Base-by-base conservation (phyloP, 2,797 vertebrate species). In the Heliangelus exortis region DNA sequence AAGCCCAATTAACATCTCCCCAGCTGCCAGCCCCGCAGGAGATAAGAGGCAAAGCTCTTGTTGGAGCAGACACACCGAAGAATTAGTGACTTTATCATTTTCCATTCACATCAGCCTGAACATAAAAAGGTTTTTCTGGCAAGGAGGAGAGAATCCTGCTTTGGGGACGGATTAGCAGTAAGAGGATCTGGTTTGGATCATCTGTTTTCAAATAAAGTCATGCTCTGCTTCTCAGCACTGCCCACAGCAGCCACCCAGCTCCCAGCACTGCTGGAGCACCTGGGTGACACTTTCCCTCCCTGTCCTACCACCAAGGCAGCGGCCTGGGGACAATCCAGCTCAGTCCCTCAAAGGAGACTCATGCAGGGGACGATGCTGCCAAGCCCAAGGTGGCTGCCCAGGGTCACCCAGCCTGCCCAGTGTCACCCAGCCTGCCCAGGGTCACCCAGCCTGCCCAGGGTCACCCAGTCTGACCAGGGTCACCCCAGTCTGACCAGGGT, bases 21-120 rank as follows among this genome's bases (percentile, higher is more conserved):
- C 10, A 45, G 86, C 93, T 81, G 91, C 91, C 74, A 87, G 94
- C 90, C 91, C 85, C 45, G 74, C 78, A 15, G 10, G 31, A 86
- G 86, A 91, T 90, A 86, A 93, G 74, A 82, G 83, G 12, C 67
- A 39, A 67, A 78, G 59, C 90, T 88, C 95, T 86, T 67, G 80
- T 90, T 84, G 1, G 9, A 84, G 69, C 88, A 92, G 88, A 22
- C 53, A 48, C 54, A 25, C 74, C 0, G 59, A 87, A 92, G 84
- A 95, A 91, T 95, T 91, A 94, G 84, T 19, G 93, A 82, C 55
- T 95, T 95, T 95, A 91, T 63, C 91, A 47, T 87, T 80, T 51
- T 22, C 90, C 36, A 4, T 74, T 90, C 92, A 41, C 77, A 89
- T 89, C 94, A 66, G 74, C 7, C 96, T 82, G 80, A 71, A 69